Base-by-base conservation (phyloP, 2,888 invertebrate genomes). In the Cerastis rubricosa region DNA sequence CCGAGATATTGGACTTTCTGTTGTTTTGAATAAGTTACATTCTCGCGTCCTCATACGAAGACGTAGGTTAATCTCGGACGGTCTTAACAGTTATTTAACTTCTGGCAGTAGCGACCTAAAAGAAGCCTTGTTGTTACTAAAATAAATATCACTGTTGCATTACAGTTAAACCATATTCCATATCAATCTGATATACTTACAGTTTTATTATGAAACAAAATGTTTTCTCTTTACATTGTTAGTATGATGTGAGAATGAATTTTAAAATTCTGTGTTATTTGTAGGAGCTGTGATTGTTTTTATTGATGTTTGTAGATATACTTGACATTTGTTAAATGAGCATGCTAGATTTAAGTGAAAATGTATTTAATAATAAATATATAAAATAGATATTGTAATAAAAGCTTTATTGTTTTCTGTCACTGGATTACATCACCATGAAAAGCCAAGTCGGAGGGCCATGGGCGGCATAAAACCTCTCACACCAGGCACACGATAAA, bases 341-440 rank as follows among this genome's bases (percentile, higher is more conserved):
- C 45, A 84, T 63, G 29, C 1, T 83, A 81, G 74, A 64, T 63
- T 17, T 82, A 84, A 80, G 74, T 5, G 57, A 74, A 81, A 80
- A 80, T 57, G 68, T 71, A 81, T 81, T 81, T 43, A 65, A 82
- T 65, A 64, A 29, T 40, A 71, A 54, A 47, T 40, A 40, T 51
- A 68, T 63, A 70, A 40, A 64, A 29, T 81, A 43, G 45, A 63
- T 25, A 51, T 43, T 35, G 9, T 14, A 49, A 9, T 51, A 29
- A 51, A 25, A 11, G 22, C 73, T 80, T 65, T 72, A 59, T 54
- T 71, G 3, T 64, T 47, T 40, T 17, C 12, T 40, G 8, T 40
- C 12, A 54, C n/a, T 54, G 12, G 11, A 54, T 54, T 54, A n/a
- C 51, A 51, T 51, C n/a, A 22, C 6, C 40, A 40, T 40, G 1